Evolutionary conservation across 2,888 invertebrate genomes (phyloP).

Genomic region (Deroplatys truncata): DNA sequence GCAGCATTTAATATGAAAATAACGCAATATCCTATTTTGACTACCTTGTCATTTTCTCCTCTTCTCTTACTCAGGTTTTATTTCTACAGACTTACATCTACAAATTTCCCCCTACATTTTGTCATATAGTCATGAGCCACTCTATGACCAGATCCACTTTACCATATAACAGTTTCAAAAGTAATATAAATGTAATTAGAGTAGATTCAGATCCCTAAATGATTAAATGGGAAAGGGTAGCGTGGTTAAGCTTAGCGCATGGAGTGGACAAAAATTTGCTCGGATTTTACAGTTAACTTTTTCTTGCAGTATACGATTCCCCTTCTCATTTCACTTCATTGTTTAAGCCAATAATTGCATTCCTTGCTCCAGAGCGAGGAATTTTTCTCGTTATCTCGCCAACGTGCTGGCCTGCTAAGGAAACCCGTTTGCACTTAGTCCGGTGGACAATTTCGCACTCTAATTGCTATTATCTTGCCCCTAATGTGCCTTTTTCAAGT

Average conservation of each 20-base stretch:
- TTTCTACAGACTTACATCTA: too few species aligned
- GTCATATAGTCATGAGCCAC: background rate
- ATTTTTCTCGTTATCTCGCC: background rate
- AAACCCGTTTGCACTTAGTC: background rate
- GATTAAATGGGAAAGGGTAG: background rate
- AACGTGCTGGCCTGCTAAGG: background rate
- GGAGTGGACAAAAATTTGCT: background rate
- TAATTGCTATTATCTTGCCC: background rate
- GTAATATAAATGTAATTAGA: background rate
- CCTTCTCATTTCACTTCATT: background rate
- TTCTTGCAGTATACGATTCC: background rate
- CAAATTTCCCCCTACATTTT: background rate
- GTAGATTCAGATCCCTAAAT: background rate
- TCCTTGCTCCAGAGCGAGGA: background rate
- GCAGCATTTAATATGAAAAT: too few species aligned
- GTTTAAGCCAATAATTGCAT: background rate
- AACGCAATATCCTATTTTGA: too few species aligned
- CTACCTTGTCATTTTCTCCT: too few species aligned
- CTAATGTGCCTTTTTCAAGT: background rate
- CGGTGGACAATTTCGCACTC: background rate
- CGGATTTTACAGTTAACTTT: background rate
- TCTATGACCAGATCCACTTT: background rate
- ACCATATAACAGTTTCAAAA: background rate
- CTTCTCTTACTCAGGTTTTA: too few species aligned
- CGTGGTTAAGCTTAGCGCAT: background rate